Base-by-base conservation (phyloP, 1,140 invertebrate species). In the Lepidostoma basale region DNA sequence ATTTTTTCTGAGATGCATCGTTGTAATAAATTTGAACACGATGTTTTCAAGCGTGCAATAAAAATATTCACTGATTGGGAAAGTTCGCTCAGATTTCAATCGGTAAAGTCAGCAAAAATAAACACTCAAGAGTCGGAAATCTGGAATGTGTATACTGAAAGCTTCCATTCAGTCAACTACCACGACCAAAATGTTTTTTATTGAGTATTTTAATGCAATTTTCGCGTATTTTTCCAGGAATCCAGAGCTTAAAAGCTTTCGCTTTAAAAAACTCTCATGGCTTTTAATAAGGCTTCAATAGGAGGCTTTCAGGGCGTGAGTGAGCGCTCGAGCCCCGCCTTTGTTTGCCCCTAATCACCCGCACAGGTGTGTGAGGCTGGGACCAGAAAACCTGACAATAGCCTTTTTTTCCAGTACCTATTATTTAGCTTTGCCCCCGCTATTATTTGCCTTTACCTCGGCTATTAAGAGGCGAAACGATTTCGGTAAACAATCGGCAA, bases 401-500 rank as follows among this genome's bases (percentile, higher is more conserved):
- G 62, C 56, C 58, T 70, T 70, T 66, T 65, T 63, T 54, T 45
- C 42, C 70, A 18, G 54, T 10, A 49, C 39, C 56, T 62, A 66
- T 68, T 72, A 68, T 62, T 68, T 63, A 66, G 58, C 66, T 68
- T 59, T 40, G 36, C 33, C 54, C n/a, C 33, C 16, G 36, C 54
- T 39, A 66, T 72, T 68, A 72, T 66, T 72, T 63, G 70, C 62
- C 66, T 68, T 60, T 44, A 23, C 44, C 23, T 54, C 54, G 62
- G 36, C 70, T 67, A 68, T 68, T 68, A 72, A 71, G 62, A 68
- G 66, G 59, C 66, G 54, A 72, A 68, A 72, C 66, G 66, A 66
- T 72, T 66, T 36, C 44, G 56, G 60, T 62, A 72, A 72, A 72
- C 70, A 72, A 68, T 72, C 63, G 70, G 47, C 49, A 33, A 20